Evolutionary conservation across 2,888 invertebrate species (phyloP).

Genomic region (Torymus texanus): DNA sequence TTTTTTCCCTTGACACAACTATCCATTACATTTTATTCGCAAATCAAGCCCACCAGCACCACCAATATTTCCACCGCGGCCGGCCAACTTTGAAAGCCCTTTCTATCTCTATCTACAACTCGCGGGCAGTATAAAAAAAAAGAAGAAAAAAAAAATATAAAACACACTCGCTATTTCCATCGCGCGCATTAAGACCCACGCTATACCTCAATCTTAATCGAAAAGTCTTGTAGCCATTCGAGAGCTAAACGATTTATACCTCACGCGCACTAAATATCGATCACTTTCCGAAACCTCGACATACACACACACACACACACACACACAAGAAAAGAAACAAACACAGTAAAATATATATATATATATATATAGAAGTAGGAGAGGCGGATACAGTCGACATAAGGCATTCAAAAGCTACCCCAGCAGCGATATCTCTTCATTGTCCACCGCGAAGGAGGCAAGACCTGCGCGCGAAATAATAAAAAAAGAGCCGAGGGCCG

Average conservation of each 20-base stretch:
- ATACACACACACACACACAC: too few relatives aligned
- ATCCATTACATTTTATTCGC: too few relatives aligned
- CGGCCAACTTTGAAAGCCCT: too few relatives aligned
- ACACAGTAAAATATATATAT: too few relatives aligned
- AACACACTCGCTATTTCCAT: conserved; percentile 4
- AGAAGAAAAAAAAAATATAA: background rate
- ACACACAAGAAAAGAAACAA: too few relatives aligned
- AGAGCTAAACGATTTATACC: conserved; percentile 52
- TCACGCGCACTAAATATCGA: conserved; percentile 46
- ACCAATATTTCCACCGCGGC: too few relatives aligned
- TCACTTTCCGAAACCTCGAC: conserved; percentile 5
- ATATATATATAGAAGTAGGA: too few relatives aligned
- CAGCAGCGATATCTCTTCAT: conserved; percentile 42
- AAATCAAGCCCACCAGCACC: too few relatives aligned
- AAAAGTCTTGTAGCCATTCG: conserved; percentile 52
- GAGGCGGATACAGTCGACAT: background rate
- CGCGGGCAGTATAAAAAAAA: too few relatives aligned
- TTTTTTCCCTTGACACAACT: too few relatives aligned
- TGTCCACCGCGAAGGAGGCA: background rate
- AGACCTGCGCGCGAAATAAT: conserved; percentile 7
- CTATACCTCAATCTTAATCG: conserved; percentile 48
- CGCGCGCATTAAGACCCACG: conserved; percentile 17
- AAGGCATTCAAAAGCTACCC: conserved; percentile 40
- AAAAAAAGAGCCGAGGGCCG: background rate
- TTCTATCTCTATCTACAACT: too few relatives aligned